Evolutionary conservation across 2,888 invertebrate species (phyloP).

Genomic region (Tenthredo distinguenda): DNA sequence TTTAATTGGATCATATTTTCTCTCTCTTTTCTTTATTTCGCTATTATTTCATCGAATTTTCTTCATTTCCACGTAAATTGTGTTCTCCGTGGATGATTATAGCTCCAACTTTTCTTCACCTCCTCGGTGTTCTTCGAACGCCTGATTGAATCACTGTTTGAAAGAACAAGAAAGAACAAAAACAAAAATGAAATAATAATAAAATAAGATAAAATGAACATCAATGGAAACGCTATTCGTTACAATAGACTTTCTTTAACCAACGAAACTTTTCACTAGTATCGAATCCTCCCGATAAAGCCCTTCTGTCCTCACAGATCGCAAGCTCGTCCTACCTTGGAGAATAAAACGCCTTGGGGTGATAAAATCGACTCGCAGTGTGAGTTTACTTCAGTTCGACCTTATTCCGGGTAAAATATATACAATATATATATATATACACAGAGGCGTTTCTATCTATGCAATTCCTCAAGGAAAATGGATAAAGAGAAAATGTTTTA

Average conservation of each 20-base stretch:
- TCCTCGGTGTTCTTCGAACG: background rate
- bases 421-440: slow-evolving; percentile 26
- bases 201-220: background rate
- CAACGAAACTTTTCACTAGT: background rate
- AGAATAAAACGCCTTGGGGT: background rate
- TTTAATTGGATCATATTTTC: background rate
- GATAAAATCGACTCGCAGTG: background rate
- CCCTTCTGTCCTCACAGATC: background rate
- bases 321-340: background rate
- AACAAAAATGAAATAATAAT: too few species aligned
- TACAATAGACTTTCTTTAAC: background rate
- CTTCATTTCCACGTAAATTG: background rate
- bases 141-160: background rate
- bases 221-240: background rate
- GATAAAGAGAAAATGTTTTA: background rate
- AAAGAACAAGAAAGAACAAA: background rate
- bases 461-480: background rate
- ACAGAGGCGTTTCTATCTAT: slow-evolving; percentile 32
- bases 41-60: background rate
- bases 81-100: background rate
- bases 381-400: background rate
- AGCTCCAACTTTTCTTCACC: background rate
- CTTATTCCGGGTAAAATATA: background rate
- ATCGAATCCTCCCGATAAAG: background rate
- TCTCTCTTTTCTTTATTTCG: background rate